These are phyloP conservation scores for Salvelinus alpinus DNA, from an alignment of 2,113 vertebrate species.

Conservation along the genomic window DNA sequence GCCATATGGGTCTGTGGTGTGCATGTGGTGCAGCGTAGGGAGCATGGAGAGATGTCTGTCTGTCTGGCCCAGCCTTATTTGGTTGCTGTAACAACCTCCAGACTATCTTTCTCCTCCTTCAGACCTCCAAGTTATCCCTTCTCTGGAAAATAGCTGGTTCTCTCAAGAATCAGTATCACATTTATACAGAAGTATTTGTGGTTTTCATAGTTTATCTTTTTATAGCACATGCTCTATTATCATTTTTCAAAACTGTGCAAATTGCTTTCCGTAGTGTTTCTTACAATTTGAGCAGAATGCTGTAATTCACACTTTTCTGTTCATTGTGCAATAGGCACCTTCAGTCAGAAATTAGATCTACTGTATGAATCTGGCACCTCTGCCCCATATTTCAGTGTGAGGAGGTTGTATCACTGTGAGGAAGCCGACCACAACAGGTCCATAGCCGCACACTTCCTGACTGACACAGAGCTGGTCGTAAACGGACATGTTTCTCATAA, in stretches of 20 bases:
- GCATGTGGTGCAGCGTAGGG: not conserved
- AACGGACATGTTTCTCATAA: not conserved
- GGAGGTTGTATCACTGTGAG: conserved; percentile 35
- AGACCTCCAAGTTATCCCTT: not conserved
- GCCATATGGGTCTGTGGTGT: not conserved
- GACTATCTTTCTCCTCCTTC: not conserved
- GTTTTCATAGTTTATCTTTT: too few relatives aligned
- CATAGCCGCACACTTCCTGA: not conserved
- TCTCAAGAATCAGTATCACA: too few relatives aligned
- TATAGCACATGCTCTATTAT: too few relatives aligned
- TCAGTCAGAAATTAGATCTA: not conserved
- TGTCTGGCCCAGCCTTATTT: not conserved
- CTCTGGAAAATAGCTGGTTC: too few relatives aligned
- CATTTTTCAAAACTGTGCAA: too few relatives aligned
- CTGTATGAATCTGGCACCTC: conserved; percentile 33
- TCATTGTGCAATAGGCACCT: conserved; percentile 6
- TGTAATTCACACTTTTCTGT: not conserved
- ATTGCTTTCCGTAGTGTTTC: too few relatives aligned
- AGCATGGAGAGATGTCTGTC: not conserved
- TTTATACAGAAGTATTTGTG: too few relatives aligned
- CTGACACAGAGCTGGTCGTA: not conserved
- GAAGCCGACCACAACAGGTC: conserved; percentile 4
- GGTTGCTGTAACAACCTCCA: not conserved
- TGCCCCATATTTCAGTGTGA: conserved; percentile 44
- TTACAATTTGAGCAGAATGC: not conserved